Evolutionary conservation across 2,113 vertebrate species (phyloP), one percentile per base, ranked within the genome.

Genomic region (Caloenas nicobarica): DNA sequence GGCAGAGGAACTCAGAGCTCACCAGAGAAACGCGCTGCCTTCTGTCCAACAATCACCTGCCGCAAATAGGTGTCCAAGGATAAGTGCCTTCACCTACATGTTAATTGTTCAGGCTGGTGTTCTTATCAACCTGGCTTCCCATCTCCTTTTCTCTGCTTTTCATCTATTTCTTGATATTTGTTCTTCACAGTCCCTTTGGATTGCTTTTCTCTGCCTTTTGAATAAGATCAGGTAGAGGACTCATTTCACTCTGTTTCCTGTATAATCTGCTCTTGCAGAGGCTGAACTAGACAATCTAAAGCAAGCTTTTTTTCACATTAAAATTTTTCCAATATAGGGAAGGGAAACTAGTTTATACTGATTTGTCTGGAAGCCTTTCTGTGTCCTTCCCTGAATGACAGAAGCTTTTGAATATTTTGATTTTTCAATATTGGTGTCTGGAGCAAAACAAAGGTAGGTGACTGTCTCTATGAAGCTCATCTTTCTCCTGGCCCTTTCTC

Each of bases 41-140:
- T 53, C 74, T 81, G 58, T 36, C 76, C 68, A 77, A 3, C 58
- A 28, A 10, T 16, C 66, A 19, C 66, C 56, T 33, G 36, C 56
- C 64, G 31, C 12, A 40, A 40, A 3, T 0, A 4, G 33, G 25
- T 65, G 64, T n/a, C 91, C 64, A n/a, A 64, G 65, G 48, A 78
- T 31, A 82, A 90, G 83, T 88, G 94, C 89, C 95, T 96, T 93
- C 64, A 46, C 40, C 76, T 62, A 53, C 71, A 25, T 9, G 40
- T 23, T 53, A 10, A 19, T 19, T 13, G 6, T 50, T 53, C 65
- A 65, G 62, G 33, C 60, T 85, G 62, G 15, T 33, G 18, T 11
- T 82, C 72, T 51, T n/a, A 60, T 28, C 48, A 79, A 40, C 5
- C 48, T 72, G 44, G 3, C 64, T 72, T 68, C 56, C 38, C 34